phyloP scores from a whole-genome alignment of 2,113 vertebrate species.

The Typhlomys cinereus region DNA sequence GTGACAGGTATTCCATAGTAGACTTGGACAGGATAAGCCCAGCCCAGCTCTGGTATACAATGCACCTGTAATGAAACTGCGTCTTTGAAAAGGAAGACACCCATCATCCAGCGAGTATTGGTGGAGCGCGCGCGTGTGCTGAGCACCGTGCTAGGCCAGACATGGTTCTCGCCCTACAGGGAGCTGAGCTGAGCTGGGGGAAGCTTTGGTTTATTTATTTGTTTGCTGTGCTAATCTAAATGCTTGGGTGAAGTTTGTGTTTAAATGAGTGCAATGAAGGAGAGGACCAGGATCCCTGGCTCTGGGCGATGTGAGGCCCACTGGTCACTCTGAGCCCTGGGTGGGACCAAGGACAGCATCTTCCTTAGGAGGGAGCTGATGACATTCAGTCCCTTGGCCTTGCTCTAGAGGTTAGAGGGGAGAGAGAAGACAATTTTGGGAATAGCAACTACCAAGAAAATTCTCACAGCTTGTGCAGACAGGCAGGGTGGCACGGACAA shows the following conservation, averaged over 20 bases:
- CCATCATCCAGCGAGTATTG: background rate
- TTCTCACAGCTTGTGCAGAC: background rate
- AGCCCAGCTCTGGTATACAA: background rate
- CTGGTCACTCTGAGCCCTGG: no score
- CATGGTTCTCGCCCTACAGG: background rate
- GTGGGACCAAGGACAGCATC: background rate
- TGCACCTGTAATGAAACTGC: background rate
- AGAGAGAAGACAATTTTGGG: background rate
- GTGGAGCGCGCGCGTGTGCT: background rate
- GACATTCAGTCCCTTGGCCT: background rate
- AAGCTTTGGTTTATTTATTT: no score
- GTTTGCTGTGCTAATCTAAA: no score
- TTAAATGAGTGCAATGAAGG: background rate
- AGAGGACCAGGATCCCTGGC: background rate
- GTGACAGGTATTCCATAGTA: background rate
- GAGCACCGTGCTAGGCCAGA: background rate
- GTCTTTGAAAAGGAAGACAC: background rate
- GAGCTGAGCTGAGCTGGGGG: background rate
- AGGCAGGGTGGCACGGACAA: background rate
- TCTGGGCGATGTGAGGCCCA: background rate
- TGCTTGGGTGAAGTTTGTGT: background rate
- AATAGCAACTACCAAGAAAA: background rate
- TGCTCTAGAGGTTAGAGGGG: background rate
- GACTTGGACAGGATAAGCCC: background rate
- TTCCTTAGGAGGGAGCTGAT: background rate